Evolutionary conservation across 2,113 vertebrate species (phyloP), one percentile per base, ranked within the genome.

Genomic region (Dicrurus megarhynchus): DNA sequence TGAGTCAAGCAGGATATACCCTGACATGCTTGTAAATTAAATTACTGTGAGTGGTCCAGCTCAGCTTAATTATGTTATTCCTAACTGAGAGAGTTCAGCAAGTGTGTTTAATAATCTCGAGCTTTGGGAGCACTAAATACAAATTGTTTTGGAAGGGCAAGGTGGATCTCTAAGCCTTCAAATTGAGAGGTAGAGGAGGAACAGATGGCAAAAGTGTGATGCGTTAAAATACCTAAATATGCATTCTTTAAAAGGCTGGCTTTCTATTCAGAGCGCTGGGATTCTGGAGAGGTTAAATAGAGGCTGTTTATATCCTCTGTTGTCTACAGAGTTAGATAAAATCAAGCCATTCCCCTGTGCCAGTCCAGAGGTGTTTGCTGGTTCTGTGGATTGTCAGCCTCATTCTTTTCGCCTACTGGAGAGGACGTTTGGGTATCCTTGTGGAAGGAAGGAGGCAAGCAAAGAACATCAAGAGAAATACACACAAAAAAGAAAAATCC

Each of bases 71-170:
- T 77, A 42, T 37, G 57, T 75, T 95, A 73, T 67, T 84, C 81
- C 64, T 94, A 69, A 90, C 52, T 50, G 53, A 92, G 55, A 42
- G 52, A 73, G 35, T 73, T 82, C 76, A 93, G 39, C 53, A 74
- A 89, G 81, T 46, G 65, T 52, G 10, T 93, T 93, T 86, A 78
- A 71, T 93, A 41, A 86, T 63, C 60, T 84, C 59, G 86, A 95
- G 39, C 30, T 65, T 59, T 55, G 47, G 75, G 19, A 88, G 27
- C 53, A 59, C 37, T 82, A 50, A 46, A 73, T 49, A 69, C 6
- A 49, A 82, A 70, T 87, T n/a, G 64, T 28, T 88, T 75, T 85
- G 88, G 78, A 92, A 90, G 77, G 49, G 28, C 16, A 23, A 28
- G 44, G 27, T 52, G 44, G 14, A 20, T 88, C 32, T 82, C 44